A percentile compares a stretch with the other conserved stretches of the same genome.
phyloP scores from a whole-genome alignment of 2,113 vertebrate species.

The Anoura caudifer region DNA sequence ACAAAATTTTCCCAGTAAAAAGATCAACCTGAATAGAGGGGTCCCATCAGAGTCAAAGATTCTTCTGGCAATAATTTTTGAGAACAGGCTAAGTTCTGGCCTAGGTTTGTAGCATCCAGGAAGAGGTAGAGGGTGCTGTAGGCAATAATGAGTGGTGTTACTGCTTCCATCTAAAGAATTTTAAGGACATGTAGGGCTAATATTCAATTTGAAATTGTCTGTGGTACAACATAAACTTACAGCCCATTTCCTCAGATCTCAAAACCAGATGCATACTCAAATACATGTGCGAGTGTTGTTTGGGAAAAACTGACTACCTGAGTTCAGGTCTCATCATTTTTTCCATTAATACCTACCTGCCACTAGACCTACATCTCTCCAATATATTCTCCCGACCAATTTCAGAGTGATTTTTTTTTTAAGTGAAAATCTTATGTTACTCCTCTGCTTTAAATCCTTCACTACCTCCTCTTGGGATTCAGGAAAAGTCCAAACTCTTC shows the following conservation, averaged over 20 bases:
- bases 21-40: background rate
- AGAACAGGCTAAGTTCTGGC: background rate
- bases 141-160: background rate
- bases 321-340: conserved; percentile 5
- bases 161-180: background rate
- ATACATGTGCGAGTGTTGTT: background rate
- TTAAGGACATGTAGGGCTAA: background rate
- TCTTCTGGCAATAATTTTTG: background rate
- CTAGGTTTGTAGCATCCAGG: background rate
- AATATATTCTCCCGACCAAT: background rate
- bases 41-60: background rate
- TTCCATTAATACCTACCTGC: background rate
- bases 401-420: background rate
- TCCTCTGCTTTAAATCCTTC: background rate
- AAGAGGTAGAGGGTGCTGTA: background rate
- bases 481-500: background rate
- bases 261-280: background rate
- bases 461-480: background rate
- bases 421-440: background rate
- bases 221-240: background rate
- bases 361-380: background rate
- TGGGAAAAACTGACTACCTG: background rate
- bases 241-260: background rate
- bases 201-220: background rate
- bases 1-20: background rate